Base-by-base conservation (phyloP, 2,113 vertebrate genomes). In the Potamarius usumacintae region DNA sequence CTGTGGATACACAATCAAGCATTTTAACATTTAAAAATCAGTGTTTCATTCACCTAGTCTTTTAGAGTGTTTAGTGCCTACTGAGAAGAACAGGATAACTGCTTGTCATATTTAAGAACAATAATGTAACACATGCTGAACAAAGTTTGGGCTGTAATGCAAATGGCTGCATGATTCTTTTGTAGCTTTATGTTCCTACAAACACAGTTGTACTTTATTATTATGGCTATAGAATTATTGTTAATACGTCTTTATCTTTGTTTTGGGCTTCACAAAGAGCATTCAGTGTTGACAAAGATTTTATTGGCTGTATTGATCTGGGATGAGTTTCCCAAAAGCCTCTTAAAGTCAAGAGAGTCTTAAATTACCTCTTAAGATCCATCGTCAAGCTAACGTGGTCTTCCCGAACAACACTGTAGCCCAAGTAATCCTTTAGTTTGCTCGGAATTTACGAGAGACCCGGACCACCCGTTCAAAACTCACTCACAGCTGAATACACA, bases 1-100 rank as follows among this genome's bases (percentile, higher is more conserved):
- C 98, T 99, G 93, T 67, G 84, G 85, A 82, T 1, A 82, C 25
- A 82, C 1, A 20, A 52, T 34, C 25, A 30, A 57, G 34, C 42
- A 25, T 50, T 76, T 76, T 50, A 74, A 48, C 18, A 42, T 18
- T 18, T 18, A 42, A 42, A 71, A 71, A n/a, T 57, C 55, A 12
- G 55, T 53, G 53, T 57, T 57, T 18, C 15, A 34, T 34, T 34
- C 34, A 15, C 2, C 22, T 2, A 15, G 48, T 63, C 1, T 9
- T 34, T 71, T 71, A 17, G 2, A 72, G 69, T 17, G 34, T 42
- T 42, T 7, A 34, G 14, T 30, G n/a, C 12, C 67, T 6, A 30
- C 5, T 71, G 3, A 34, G 22, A n/a, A 14, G 11, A 17, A 17
- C 12, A 15, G 27, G 1, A 7, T 71, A 34, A 25, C 27, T 27